Base-by-base conservation (phyloP, 2,113 vertebrate species). In the Machaerirhynchus nigripectus region DNA sequence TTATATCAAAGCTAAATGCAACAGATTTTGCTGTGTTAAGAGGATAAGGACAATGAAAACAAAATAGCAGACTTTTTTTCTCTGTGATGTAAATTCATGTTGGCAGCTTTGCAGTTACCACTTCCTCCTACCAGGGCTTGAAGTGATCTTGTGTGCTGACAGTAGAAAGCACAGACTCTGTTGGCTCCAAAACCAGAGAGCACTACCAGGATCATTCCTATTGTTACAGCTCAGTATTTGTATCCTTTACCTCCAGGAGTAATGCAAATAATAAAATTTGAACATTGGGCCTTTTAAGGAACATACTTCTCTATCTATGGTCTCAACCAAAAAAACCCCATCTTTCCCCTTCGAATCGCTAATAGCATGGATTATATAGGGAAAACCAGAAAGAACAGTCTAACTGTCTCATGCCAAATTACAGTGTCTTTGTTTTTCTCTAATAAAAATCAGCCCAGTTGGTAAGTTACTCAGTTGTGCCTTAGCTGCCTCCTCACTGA, bases 231-330 rank as follows among this genome's bases (percentile, higher is more conserved):
- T 90, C 39, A 67, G 0, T 57, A 30, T 87, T 63, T n/a, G 16
- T 88, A 22, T 76, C 24, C 17, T 75, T 90, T 63, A 52, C 53
- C 28, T 49, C 31, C 17, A 60, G 26, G 8, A 33, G 31, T 64
- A 68, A 59, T 33, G 21, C 70, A 73, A 73, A 83, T 76, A 73
- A 64, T 67, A 60, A n/a, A 24, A 86, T 61, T 31, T 60, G 42
- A 63, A 27, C 33, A 10, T 3, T 57, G 15, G 49, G 15, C 44
- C 35, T 95, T 79, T 60, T 60, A 76, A 56, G 30, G 6, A 78
- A 42, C 4, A 0, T 11, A 35, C 63, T 89, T 93, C 10, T 93
- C 5, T 1, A 0, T 89, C 30, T 74, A 0, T 71, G 64, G 12
- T 68, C 21, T 84, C 40, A 76, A 57, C 6, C 7, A 55, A 77